Evolutionary conservation across 2,888 invertebrate genomes (phyloP).

Genomic region (Ischnus inquisitorius): DNA sequence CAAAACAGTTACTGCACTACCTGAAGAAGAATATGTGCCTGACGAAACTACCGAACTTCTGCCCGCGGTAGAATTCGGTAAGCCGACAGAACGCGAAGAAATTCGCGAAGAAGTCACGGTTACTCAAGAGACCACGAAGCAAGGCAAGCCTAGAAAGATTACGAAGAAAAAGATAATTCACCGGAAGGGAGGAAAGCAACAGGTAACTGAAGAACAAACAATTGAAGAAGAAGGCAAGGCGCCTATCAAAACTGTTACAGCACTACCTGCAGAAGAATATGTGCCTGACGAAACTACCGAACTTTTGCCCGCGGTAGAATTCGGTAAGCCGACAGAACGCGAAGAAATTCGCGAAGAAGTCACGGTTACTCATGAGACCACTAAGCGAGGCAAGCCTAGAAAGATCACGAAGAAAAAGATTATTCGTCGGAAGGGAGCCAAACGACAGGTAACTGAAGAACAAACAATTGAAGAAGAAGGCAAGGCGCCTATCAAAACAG

Average conservation of each 20-base stretch:
- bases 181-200: conserved; percentile 79
- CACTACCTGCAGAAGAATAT: conserved; percentile 71
- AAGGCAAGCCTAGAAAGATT: conserved; percentile 77
- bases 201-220: conserved; percentile 84
- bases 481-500: conserved; percentile 83
- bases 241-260: conserved; percentile 83
- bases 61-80: conserved; percentile 40
- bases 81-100: conserved; percentile 74
- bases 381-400: conserved; percentile 79
- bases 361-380: conserved; percentile 67
- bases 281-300: conserved; percentile 60
- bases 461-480: conserved; percentile 85
- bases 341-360: conserved; percentile 64
- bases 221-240: conserved; percentile 86
- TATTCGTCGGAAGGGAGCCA: conserved; percentile 80
- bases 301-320: conserved; percentile 46
- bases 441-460: conserved; percentile 85
- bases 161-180: conserved; percentile 80
- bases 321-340: conserved; percentile 63
- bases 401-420: conserved; percentile 81
- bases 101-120: conserved; percentile 72
- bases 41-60: conserved; percentile 49
- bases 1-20: conserved; percentile 81
- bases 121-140: conserved; percentile 83
- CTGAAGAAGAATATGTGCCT: conserved; percentile 68